Evolutionary conservation across 1,140 invertebrate genomes (phyloP).

Genomic region (Diachasma alloeum): DNA sequence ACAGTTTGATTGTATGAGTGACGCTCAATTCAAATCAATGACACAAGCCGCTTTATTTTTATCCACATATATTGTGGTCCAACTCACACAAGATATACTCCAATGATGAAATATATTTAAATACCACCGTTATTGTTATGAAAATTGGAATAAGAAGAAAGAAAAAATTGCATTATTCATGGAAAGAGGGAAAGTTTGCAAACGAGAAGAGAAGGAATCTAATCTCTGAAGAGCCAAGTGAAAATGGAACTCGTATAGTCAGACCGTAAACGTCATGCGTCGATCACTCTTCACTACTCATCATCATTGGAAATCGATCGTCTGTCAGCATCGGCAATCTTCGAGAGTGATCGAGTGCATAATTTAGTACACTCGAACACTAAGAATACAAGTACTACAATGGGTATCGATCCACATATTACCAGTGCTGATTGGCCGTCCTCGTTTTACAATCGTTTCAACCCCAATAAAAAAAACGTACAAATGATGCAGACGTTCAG

Average conservation of each 20-base stretch:
- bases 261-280: background rate
- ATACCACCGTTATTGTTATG: too few relatives aligned
- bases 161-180: too few relatives aligned
- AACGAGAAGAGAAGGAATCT: background rate
- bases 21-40: too few relatives aligned
- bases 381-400: slow-evolving; percentile 22
- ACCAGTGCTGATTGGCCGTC: slow-evolving; percentile 48
- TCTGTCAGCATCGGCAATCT: slow-evolving; percentile 17
- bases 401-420: slow-evolving; percentile 51
- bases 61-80: too few relatives aligned
- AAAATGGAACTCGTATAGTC: background rate
- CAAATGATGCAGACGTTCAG: slow-evolving; percentile 34
- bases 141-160: too few relatives aligned
- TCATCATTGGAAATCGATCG: slow-evolving; percentile 11
- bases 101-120: too few relatives aligned
- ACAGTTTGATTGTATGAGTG: background rate
- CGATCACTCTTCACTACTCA: background rate
- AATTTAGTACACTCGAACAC: slow-evolving; percentile 26
- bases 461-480: slow-evolving; percentile 30
- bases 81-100: too few relatives aligned
- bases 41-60: too few relatives aligned
- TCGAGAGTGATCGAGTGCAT: slow-evolving; percentile 22
- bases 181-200: too few relatives aligned
- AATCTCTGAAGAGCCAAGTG: background rate
- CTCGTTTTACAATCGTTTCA: slow-evolving; percentile 27